Evolutionary conservation across 2,888 invertebrate genomes (phyloP), one percentile per base, ranked within the genome.

Genomic region (Stegophylla sp.): DNA sequence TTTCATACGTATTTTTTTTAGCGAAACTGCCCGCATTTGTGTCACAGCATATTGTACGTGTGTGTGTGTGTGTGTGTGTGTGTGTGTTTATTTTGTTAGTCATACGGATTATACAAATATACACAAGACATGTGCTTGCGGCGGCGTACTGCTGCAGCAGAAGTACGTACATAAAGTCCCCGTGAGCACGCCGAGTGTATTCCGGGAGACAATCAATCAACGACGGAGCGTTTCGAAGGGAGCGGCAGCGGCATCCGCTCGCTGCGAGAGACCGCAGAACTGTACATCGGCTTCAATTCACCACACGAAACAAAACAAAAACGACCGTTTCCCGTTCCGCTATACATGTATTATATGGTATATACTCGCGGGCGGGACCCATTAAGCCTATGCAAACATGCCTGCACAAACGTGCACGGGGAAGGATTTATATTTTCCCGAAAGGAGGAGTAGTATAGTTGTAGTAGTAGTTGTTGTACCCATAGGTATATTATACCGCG

Each of bases 161-260:
- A n/a, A n/a, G 7, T 15, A 26, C n/a, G 17, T 26, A 17, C 17
- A 45, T 15, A 13, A 28, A 26, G 51, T 23, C 64, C 53, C 48
- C 1, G 48, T 7, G 4, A 7, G 34, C 34, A 7, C 17, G 26
- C 20, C n/a, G 26, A 43, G 67, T 26, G 69, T 79, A 67, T 76
- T 76, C 67, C 28, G 67, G 45, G 53, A 67, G 77, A 77, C 67
- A 71, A 79, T 79, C 79, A 71, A 79, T 79, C 79, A 71, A 71
- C 79, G 69, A 10, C 28, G 67, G 26, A 48, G 56, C 43, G 66
- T 23, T 45, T 61, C 61, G 61, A 61, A n/a, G 43, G 66, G 43
- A 20, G 10, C 45, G 53, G 59, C 43, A 43, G 48, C 17, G 48
- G 51, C 41, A 56, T 56, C 77, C 56, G 77, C 61, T 28, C n/a